A percentile compares a stretch with the other conserved stretches of the same genome.
phyloP scores from a whole-genome alignment of 2,113 vertebrate species.

The Hippocampus guttulatus region DNA sequence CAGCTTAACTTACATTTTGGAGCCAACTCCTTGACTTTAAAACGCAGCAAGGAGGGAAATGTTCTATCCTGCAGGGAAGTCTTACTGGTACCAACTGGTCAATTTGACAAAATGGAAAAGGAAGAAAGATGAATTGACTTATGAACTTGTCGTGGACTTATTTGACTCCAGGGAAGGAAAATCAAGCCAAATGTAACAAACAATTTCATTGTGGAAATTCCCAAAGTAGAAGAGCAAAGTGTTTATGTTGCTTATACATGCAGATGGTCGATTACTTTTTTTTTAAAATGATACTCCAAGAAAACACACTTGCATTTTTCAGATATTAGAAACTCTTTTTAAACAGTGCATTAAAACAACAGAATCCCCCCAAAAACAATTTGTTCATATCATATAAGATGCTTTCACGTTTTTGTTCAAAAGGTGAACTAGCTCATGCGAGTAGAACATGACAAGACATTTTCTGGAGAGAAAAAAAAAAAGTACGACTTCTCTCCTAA shows the following conservation, averaged over 20 bases:
- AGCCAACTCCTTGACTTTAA: conserved; percentile 35
- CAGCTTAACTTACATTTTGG: conserved; percentile 30
- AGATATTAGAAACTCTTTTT: too few species aligned
- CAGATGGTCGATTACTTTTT: too few species aligned
- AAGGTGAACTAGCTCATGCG: not conserved
- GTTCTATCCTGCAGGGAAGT: conserved; percentile 17
- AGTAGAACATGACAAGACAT: not conserved
- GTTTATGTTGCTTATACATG: too few species aligned
- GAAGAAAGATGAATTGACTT: not conserved
- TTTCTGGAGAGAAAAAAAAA: conserved; percentile 1
- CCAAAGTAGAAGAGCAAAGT: not conserved
- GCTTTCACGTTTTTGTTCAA: too few species aligned
- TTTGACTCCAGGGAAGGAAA: not conserved
- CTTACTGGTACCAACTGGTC: not conserved
- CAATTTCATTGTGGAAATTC: not conserved
- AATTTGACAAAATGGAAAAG: conserved; percentile 1
- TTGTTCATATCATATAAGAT: too few species aligned
- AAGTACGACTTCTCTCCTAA: conserved; percentile 1
- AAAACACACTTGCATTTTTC: too few species aligned
- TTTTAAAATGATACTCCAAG: too few species aligned
- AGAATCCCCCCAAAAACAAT: too few species aligned
- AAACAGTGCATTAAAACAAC: too few species aligned
- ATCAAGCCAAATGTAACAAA: not conserved
- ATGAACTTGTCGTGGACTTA: not conserved
- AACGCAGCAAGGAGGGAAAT: conserved; percentile 19